phyloP scores from a whole-genome alignment of 2,797 vertebrate species.

The Pyrrhura leucotis region DNA sequence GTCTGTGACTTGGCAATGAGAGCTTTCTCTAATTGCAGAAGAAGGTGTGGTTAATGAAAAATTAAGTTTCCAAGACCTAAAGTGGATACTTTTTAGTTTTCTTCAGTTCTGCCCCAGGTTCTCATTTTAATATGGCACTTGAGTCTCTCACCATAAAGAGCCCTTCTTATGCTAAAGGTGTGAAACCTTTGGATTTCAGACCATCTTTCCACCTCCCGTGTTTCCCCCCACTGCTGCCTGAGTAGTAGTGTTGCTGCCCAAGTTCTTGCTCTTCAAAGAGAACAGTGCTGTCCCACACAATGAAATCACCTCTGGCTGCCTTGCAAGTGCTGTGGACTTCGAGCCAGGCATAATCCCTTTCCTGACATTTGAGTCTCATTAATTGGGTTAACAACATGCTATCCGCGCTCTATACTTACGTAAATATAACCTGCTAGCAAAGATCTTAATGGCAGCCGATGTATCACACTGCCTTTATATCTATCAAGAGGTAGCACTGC shows the following conservation, averaged over 20 bases:
- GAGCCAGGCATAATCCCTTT: conserved; percentile 22
- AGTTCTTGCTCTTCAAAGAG: neutral
- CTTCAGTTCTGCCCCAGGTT: neutral
- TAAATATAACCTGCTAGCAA: conserved; percentile 12
- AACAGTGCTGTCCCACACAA: neutral
- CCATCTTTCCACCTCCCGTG: neutral
- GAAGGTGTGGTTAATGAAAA: neutral
- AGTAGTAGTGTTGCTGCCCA: neutral
- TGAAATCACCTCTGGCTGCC: conserved; percentile 22
- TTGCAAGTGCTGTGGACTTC: neutral
- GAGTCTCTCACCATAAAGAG: neutral
- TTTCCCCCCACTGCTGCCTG: neutral
- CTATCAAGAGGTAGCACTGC: neutral
- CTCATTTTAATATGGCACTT: neutral
- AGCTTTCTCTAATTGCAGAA: neutral
- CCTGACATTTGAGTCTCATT: conserved; percentile 56
- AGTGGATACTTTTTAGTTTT: neutral
- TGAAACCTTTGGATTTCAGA: conserved; percentile 16
- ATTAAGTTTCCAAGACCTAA: neutral
- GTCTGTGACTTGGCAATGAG: neutral
- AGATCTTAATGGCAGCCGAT: conserved; percentile 47
- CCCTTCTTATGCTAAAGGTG: neutral
- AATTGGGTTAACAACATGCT: conserved; percentile 48
- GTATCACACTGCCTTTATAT: neutral
- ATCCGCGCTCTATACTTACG: neutral